Evolutionary conservation across 2,888 invertebrate genomes (phyloP).

Genomic region (Xestoiulus laeticollis): DNA sequence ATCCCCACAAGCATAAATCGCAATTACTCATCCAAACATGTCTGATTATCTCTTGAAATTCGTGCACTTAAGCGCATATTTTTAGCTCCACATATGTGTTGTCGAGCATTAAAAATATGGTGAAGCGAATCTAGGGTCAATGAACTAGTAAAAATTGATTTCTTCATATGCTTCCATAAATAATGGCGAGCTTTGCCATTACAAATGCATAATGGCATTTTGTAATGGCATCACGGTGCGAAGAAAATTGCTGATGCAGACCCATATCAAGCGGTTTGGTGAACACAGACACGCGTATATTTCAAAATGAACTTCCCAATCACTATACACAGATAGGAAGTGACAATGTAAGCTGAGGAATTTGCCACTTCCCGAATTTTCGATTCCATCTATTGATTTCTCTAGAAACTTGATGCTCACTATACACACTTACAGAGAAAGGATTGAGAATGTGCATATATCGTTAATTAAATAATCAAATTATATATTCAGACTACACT

Average conservation of each 20-base stretch:
- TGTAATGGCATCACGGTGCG: conserved; percentile 16
- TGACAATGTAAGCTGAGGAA: conserved; percentile 39
- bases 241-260: background rate
- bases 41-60: conserved; percentile 21
- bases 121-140: conserved; percentile 24
- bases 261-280: background rate
- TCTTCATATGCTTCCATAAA: conserved; percentile 27
- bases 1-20: background rate
- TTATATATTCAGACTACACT: background rate
- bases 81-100: background rate
- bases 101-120: conserved; percentile 6
- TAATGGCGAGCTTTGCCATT: conserved; percentile 16
- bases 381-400: conserved; percentile 25
- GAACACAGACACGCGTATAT: conserved; percentile 29
- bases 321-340: conserved; percentile 7
- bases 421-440: background rate
- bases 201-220: conserved; percentile 36
- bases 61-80: background rate
- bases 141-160: conserved; percentile 42
- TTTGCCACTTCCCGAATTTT: conserved; percentile 23
- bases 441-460: background rate
- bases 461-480: conserved; percentile 1
- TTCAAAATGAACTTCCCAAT: conserved; percentile 4
- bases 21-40: conserved; percentile 40
- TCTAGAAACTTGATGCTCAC: background rate